Percentiles rank a stretch among this genome's conserved stretches.
Evolutionary conservation across 2,888 invertebrate genomes (phyloP).

Genomic region (Limenitis arthemis): DNA sequence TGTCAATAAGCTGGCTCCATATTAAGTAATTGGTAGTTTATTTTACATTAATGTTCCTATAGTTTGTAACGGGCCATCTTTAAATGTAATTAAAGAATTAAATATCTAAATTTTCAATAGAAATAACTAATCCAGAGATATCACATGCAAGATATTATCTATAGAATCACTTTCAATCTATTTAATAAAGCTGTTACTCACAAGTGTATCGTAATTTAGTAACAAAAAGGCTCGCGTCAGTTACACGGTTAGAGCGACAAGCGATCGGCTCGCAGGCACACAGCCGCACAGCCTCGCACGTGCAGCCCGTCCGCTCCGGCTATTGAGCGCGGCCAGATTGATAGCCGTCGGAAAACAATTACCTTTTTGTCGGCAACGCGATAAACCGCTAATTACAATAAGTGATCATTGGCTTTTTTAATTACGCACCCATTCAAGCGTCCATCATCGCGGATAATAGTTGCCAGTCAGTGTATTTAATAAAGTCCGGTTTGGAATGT

Average conservation of each 20-base stretch:
- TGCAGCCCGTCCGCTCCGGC: constrained; percentile 30
- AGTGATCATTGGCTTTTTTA: constrained; percentile 64
- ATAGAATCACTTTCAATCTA: constrained; percentile 5
- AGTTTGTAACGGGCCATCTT: neutral
- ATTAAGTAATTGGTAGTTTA: no score
- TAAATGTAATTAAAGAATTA: neutral
- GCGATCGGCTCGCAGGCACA: constrained; percentile 36
- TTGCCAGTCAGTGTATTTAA: constrained; percentile 70
- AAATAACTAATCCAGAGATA: no score
- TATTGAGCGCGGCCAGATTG: constrained; percentile 35
- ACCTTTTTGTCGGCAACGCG: constrained; percentile 58
- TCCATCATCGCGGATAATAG: constrained; percentile 46
- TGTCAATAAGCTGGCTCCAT: no score
- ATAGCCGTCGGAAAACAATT: constrained; percentile 63
- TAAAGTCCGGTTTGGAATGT: constrained; percentile 49
- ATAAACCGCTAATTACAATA: constrained; percentile 67
- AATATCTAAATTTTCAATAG: no score
- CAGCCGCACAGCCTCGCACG: constrained; percentile 33
- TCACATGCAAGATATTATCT: neutral
- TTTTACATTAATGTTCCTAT: no score
- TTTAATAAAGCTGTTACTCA: constrained; percentile 15
- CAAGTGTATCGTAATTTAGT: constrained; percentile 9
- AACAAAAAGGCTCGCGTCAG: constrained; percentile 20
- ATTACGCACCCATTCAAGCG: constrained; percentile 60
- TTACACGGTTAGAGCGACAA: constrained; percentile 16